These are phyloP conservation scores for Indri indri DNA, from an alignment of 2,113 vertebrate species.

Conservation along the genomic window DNA sequence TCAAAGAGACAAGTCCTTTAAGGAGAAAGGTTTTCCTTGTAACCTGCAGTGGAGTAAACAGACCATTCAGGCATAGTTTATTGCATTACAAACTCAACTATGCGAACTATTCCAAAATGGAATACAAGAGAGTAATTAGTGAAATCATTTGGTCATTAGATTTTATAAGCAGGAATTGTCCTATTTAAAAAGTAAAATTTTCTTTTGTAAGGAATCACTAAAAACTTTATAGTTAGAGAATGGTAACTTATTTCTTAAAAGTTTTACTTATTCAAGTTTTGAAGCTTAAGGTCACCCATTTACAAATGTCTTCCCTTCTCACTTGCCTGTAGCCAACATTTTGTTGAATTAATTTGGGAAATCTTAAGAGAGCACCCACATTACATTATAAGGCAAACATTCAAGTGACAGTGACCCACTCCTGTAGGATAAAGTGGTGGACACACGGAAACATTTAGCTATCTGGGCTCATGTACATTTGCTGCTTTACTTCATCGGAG, in stretches of 20 bases:
- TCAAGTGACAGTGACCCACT: background rate
- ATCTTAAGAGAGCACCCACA: background rate
- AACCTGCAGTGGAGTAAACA: constrained; percentile 86
- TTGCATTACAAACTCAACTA: constrained; percentile 84
- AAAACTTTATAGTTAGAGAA: constrained; percentile 59
- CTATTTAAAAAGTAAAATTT: constrained; percentile 61
- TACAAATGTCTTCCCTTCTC: background rate
- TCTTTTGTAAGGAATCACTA: constrained; percentile 50
- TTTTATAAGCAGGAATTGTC: constrained; percentile 72
- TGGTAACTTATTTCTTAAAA: background rate
- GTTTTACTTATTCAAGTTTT: background rate
- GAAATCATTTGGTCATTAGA: constrained; percentile 82
- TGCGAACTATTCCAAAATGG: constrained; percentile 70
- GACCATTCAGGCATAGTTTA: constrained; percentile 86
- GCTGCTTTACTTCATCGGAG: background rate
- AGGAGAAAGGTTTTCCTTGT: constrained; percentile 84
- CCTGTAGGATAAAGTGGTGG: background rate
- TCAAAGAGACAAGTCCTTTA: constrained; percentile 84
- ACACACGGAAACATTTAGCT: background rate
- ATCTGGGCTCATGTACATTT: background rate
- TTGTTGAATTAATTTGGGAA: background rate
- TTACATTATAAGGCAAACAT: background rate
- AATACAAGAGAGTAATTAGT: constrained; percentile 82
- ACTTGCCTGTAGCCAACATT: background rate
- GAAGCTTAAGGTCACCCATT: background rate